Evolutionary conservation across 2,888 invertebrate species (phyloP), one percentile per base, ranked within the genome.

Genomic region (Acanthopleura granulata): DNA sequence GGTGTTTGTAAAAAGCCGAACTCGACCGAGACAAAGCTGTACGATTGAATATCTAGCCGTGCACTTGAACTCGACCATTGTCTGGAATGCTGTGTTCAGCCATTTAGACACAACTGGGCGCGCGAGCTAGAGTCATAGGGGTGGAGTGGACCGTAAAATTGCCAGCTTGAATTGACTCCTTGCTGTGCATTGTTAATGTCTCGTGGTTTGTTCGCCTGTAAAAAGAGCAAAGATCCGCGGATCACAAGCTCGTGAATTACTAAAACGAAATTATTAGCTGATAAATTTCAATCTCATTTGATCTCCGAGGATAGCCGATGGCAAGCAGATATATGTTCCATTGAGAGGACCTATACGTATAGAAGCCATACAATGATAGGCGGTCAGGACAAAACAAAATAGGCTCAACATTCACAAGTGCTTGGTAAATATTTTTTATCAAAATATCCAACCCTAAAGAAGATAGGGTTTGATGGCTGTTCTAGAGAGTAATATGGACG

Each of bases 341-440:
- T 40, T 40, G 40, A 40, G 40, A 40, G 40, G 40, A 3, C 40
- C 40, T 40, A 40, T 40, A 40, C 9, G 40, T 40, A n/a, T n/a
- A 40, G 40, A 40, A 40, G 9, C 40, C 40, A 40, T 40, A 3
- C 3, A 40, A 40, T 40, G 40, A 40, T 40, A 9, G 40, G 40
- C 40, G 40, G 40, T 40, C 40, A 40, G 40, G 40, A 9, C 40
- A 40, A 40, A 40, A 40, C 40, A 40, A 40, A 40, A 40, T 40
- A 40, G 40, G 40, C 40, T 40, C 40, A 40, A 40, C 4, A 40
- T 40, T 40, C 40, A 3, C 40, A 40, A 40, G 40, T 40, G 40
- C 22, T 57, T 12, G 57, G 57, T 57, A 57, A 57, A 57, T 57
- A 57, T 57, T 57, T 57, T 57, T 57, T n/a, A 57, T n/a, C n/a